phyloP scores from a whole-genome alignment of 2,113 vertebrate species.

The Hypocryptadius cinnamomeus region DNA sequence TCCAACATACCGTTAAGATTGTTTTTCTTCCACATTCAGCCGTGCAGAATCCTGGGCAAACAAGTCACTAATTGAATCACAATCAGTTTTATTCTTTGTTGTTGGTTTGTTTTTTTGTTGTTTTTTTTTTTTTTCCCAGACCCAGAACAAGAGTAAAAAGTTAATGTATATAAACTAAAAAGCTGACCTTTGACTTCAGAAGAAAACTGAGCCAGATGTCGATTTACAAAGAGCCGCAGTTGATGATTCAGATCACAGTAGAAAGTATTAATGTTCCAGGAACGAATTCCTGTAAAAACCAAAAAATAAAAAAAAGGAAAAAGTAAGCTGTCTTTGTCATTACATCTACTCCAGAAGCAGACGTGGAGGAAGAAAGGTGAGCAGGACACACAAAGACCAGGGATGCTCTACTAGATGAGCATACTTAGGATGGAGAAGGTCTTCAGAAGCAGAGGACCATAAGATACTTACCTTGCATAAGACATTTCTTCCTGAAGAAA shows the following conservation, averaged over 20 bases:
- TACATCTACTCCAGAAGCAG: neutral
- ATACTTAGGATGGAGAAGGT: neutral
- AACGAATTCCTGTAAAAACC: constrained; percentile 76
- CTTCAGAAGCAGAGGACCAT: neutral
- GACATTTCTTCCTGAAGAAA: neutral
- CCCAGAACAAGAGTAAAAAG: neutral
- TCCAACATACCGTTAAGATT: neutral
- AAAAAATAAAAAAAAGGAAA: too few relatives aligned
- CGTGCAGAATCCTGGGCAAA: neutral
- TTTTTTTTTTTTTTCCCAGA: neutral
- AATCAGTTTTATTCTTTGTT: neutral
- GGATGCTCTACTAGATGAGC: neutral
- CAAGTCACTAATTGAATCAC: neutral
- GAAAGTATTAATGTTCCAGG: constrained; percentile 80
- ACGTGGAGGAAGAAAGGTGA: neutral
- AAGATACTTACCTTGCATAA: neutral
- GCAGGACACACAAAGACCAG: neutral
- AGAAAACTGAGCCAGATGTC: constrained; percentile 92
- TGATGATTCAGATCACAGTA: constrained; percentile 86
- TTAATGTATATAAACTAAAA: neutral
- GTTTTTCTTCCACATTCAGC: neutral
- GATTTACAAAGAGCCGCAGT: constrained; percentile 83
- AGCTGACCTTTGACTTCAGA: constrained; percentile 90
- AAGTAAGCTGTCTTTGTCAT: neutral
- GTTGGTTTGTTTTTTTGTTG: neutral